A percentile compares a stretch with the other conserved stretches of the same genome.
phyloP scores from a whole-genome alignment of 2,797 vertebrate genomes.

The Limnodromus scolopaceus region DNA sequence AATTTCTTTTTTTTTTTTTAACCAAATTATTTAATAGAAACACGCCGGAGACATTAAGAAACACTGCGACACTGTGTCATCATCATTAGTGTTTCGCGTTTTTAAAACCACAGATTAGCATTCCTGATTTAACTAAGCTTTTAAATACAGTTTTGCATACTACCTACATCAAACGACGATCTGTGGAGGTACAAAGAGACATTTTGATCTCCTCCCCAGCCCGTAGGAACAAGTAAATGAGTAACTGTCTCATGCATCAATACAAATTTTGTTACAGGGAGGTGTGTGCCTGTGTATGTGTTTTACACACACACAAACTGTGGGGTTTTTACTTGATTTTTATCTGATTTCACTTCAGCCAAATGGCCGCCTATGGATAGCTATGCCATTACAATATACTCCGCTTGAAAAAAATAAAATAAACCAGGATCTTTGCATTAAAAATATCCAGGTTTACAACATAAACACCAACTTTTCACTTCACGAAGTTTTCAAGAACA shows the following conservation, averaged over 20 bases:
- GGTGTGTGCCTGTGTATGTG: background rate
- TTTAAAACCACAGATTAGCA: conserved; percentile 13
- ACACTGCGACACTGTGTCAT: background rate
- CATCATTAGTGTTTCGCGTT: background rate
- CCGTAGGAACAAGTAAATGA: background rate
- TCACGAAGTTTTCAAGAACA: accelerated
- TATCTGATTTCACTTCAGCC: background rate
- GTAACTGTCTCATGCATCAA: background rate
- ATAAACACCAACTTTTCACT: accelerated
- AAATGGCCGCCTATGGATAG: background rate
- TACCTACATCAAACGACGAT: background rate
- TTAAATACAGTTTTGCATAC: conserved; percentile 18
- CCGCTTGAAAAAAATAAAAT: background rate
- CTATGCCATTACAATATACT: background rate
- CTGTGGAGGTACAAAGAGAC: background rate
- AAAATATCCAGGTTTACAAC: background rate
- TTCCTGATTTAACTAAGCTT: conserved; percentile 35
- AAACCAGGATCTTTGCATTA: background rate
- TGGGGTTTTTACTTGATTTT: accelerated
- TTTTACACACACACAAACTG: background rate
- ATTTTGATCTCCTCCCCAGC: background rate
- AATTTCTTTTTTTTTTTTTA: background rate
- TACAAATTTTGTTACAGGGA: background rate
- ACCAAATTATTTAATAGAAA: background rate
- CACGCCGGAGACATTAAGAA: background rate